These are phyloP conservation scores for Metopia argyrocephala DNA, from an alignment of 2,888 invertebrate genomes.

Conservation along the genomic window DNA sequence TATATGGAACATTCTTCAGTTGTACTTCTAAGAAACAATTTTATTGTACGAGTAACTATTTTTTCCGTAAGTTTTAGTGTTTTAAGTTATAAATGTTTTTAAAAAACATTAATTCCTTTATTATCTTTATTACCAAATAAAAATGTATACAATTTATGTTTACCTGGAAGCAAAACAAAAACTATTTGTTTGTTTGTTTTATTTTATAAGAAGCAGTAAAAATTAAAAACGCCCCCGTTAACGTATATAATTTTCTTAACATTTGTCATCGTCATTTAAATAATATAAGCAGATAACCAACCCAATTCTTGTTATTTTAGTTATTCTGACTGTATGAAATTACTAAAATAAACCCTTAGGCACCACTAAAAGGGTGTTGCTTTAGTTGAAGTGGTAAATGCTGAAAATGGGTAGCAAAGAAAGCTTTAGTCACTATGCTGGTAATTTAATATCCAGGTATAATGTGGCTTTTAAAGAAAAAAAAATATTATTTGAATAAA, in stretches of 20 bases:
- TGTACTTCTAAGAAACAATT: no score
- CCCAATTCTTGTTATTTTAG: constrained; percentile 54
- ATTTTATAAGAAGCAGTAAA: constrained; percentile 6
- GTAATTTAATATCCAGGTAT: no score
- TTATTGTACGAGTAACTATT: no score
- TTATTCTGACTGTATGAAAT: background rate
- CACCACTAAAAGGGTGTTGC: background rate
- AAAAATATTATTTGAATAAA: no score
- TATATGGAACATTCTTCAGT: no score
- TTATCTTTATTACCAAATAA: no score
- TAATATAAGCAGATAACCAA: constrained; percentile 43
- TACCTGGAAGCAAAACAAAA: background rate
- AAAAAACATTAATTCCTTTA: no score
- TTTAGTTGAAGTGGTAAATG: background rate
- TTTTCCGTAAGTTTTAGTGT: no score
- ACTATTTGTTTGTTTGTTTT: background rate
- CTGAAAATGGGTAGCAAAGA: no score
- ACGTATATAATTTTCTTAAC: constrained; percentile 47
- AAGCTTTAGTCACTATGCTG: no score
- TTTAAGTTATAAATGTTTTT: no score
- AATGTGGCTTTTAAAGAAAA: no score
- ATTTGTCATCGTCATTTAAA: constrained; percentile 40
- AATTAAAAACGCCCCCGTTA: constrained; percentile 42
- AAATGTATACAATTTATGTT: background rate
- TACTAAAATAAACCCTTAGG: background rate